Evolutionary conservation across 1,140 invertebrate genomes (phyloP), one percentile per base, ranked within the genome.

Genomic region (Platorchestia sp.): DNA sequence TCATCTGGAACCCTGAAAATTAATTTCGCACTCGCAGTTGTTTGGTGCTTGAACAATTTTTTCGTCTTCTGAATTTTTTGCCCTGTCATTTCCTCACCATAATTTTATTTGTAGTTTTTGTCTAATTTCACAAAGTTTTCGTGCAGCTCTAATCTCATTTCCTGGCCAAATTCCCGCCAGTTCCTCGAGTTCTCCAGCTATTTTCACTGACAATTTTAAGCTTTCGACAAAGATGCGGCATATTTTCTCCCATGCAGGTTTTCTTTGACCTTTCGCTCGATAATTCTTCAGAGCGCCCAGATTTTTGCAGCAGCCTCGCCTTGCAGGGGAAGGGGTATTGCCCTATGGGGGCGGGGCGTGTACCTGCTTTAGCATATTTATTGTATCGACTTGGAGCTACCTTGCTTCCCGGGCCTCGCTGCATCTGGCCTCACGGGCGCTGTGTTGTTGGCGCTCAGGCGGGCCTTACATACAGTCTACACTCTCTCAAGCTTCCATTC

Each of bases 321-420:
- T 75, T 75, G 59, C 36, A 22, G 59, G 59, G 59, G n/a, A 27
- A 14, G 36, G 59, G 59, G 59, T 36, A 36, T 75, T 75, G 59
- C 59, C 59, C 10, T 51, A 19, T 51, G 59, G 59, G 14, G 59
- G 10, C 27, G 7, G 59, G n/a, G 59, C 10, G 14, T 75, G 27
- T 75, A 75, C 59, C 59, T 75, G 59, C 59, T 75, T 75, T 75
- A 75, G 59, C 59, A 75, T 75, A 75, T 75, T 75, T 75, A 75
- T 75, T 75, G 59, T 75, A 75, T 75, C 59, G 59, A 75, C 59
- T 75, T 75, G 59, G 59, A 27, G 59, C 59, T 75, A 75, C 59
- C 27, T 75, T 75, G 59, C 59, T 75, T 36, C 59, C 59, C 27
- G 36, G 59, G 59, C 59, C 47, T 75, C 59, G 59, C 14, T 36